Base-by-base conservation (phyloP, 2,888 invertebrate species). In the Melikaiella ostensackeni region DNA sequence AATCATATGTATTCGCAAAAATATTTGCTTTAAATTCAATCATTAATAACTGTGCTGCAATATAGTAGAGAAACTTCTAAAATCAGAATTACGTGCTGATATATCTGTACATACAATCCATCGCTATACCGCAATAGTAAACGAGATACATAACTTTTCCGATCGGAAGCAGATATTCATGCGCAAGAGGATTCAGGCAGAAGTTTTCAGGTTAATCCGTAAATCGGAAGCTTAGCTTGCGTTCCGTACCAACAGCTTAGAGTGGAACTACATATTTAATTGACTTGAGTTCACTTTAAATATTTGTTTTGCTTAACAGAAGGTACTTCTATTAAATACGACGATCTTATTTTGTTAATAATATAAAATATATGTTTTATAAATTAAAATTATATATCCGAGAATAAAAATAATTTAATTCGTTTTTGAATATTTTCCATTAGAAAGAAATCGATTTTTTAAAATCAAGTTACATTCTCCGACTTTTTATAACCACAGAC, bases 201-300 rank as follows among this genome's bases (percentile, higher is more conserved):
- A 85, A 85, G 86, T 86, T 87, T 87, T 87, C 84, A 82, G 84
- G 83, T 82, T 86, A 85, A 87, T 82, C 83, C 80, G 79, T 73
- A 81, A 83, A 80, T 79, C 80, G 76, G 80, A 79, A 79, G 85
- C 85, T 84, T 85, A 84, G 81, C 74, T 75, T 75, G 79, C 85
- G 74, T 74, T 78, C 63, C 79, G 64, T 77, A 70, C 75, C 80
- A 77, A 76, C 80, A 75, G 78, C 75, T 80, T 83, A 80, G 79
- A 79, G 74, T 80, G 76, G 80, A 83, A 84, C 80, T n/a, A n/a
- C n/a, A n/a, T 82, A 83, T 83, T 83, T 81, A 83, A 83, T 83
- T 80, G 83, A 84, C 80, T 84, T 83, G 77, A 83, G 81, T 82
- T 82, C 79, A 62, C 61, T 80, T 77, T 79, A 80, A 84, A 82